Conservation (phyloP, 2,113 vertebrate species). For the Poecile atricapillus region DNA sequence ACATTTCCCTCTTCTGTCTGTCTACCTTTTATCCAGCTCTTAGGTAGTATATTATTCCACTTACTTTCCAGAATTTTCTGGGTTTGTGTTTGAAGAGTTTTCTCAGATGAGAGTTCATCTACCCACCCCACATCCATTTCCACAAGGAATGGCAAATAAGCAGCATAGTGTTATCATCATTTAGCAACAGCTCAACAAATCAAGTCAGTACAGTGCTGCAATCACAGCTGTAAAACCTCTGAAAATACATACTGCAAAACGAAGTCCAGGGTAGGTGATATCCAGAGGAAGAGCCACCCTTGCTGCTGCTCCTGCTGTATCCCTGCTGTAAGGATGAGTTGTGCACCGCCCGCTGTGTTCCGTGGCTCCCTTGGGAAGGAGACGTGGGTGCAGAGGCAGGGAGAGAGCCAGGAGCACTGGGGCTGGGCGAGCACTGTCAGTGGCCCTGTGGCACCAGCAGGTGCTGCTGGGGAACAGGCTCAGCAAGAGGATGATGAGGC, state of each 20-base stretch:
- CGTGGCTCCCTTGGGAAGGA: not conserved
- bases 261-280: not conserved
- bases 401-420: fast-evolving
- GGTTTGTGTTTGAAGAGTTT: not conserved
- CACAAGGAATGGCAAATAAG: not conserved
- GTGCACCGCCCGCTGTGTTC: not conserved
- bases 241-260: not conserved
- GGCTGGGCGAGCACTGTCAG: not conserved
- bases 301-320: not conserved
- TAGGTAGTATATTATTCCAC: not conserved
- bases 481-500: fast-evolving
- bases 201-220: not conserved
- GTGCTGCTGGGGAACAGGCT: not conserved
- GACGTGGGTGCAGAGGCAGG: not conserved
- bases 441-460: fast-evolving
- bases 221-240: not conserved
- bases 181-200: not conserved
- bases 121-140: not conserved
- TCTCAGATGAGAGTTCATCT: not conserved
- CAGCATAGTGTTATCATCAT: not conserved
- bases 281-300: fast-evolving
- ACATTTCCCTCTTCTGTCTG: not conserved
- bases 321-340: not conserved
- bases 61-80: not conserved
- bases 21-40: not conserved